phyloP scores from a whole-genome alignment of 2,888 invertebrate species.

The Plebejus melissa region DNA sequence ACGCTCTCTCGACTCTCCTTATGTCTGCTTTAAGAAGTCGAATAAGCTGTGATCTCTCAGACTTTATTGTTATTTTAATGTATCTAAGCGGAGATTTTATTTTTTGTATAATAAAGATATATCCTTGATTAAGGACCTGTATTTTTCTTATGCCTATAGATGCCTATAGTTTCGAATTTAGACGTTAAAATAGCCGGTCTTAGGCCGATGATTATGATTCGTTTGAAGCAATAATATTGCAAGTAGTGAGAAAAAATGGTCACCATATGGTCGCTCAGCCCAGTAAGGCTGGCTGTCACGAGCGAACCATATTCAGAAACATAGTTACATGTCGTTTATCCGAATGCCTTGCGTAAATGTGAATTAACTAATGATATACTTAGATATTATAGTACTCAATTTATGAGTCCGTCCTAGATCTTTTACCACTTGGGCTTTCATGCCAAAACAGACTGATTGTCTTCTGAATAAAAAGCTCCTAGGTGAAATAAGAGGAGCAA shows the following conservation, averaged over 20 bases:
- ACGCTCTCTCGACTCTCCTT: neutral
- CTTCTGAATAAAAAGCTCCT: too few species aligned
- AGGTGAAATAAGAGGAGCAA: too few species aligned
- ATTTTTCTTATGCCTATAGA: neutral
- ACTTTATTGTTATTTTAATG: neutral
- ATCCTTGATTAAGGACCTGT: neutral
- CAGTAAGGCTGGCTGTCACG: neutral
- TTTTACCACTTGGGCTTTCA: too few species aligned
- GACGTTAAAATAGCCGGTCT: neutral
- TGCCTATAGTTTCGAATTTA: neutral
- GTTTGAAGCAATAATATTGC: neutral
- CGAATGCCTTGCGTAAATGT: constrained; percentile 1
- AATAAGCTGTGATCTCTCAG: neutral
- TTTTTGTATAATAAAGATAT: neutral
- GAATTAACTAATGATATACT: neutral
- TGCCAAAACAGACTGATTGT: too few species aligned
- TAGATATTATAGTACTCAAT: neutral
- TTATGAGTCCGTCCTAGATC: too few species aligned
- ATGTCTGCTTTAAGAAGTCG: neutral
- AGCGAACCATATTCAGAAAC: constrained; percentile 5
- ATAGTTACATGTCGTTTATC: neutral
- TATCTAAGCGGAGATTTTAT: neutral
- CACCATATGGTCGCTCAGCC: neutral
- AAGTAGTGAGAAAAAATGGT: neutral
- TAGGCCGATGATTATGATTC: neutral